phyloP scores from a whole-genome alignment of 2,888 invertebrate species.

The Hydriomena furcata region DNA sequence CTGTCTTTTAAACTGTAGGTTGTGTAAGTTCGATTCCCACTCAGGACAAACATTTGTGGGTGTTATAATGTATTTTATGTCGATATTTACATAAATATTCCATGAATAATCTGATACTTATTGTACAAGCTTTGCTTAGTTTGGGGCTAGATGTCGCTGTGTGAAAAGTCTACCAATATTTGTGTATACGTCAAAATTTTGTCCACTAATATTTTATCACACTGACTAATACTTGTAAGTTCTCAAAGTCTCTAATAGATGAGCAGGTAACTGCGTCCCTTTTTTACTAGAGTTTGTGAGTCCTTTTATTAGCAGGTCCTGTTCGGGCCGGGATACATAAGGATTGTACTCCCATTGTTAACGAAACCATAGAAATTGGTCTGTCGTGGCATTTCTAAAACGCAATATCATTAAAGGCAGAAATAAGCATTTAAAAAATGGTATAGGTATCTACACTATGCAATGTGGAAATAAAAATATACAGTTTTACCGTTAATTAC shows the following conservation, averaged over 20 bases:
- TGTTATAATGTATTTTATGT: too few species aligned
- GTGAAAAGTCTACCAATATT: too few species aligned
- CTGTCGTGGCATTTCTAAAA: slow-evolving; percentile 28
- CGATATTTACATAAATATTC: too few species aligned
- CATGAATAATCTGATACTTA: too few species aligned
- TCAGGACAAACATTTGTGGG: too few species aligned
- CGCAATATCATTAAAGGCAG: slow-evolving; percentile 23
- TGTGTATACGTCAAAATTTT: neutral
- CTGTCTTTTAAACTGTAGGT: too few species aligned
- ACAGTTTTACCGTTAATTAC: slow-evolving; percentile 6
- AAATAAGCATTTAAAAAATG: slow-evolving; percentile 14
- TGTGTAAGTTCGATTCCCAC: too few species aligned
- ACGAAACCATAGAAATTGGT: slow-evolving; percentile 28
- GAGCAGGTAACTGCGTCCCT: slow-evolving; percentile 74
- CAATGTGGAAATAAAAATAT: neutral
- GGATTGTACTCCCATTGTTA: slow-evolving; percentile 30
- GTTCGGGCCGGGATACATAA: slow-evolving; percentile 33
- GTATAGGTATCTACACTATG: neutral
- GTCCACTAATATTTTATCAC: neutral
- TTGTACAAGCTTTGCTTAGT: too few species aligned
- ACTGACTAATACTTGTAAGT: slow-evolving; percentile 1
- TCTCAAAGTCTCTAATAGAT: slow-evolving; percentile 23
- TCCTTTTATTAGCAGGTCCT: slow-evolving; percentile 47
- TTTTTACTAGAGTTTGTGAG: slow-evolving; percentile 63
- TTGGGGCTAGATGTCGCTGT: too few species aligned